Base-by-base conservation (phyloP, 2,113 vertebrate species). In the Oreochromis tanganicae region DNA sequence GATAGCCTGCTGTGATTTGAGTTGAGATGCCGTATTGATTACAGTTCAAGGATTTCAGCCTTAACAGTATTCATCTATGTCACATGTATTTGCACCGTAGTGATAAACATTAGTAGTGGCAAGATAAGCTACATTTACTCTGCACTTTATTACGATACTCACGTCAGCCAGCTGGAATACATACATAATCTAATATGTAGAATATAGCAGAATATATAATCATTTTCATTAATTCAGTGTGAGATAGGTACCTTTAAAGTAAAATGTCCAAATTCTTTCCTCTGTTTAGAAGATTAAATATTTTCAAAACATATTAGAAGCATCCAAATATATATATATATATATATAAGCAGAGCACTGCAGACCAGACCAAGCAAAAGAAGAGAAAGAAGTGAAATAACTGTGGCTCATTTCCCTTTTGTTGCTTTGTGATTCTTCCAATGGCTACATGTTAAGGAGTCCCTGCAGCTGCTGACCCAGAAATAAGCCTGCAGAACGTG, bases 381-480 rank as follows among this genome's bases (percentile, higher is more conserved):
- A 13, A 59, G 38, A 21, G 7, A 68, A 14, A n/a, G n/a, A 16
- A 66, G 43, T 38, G 34, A 34, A 29, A 52, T 43, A 86, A 90
- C 52, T 55, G 9, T 80, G 71, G 48, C 71, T 78, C 56, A 50
- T 80, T 82, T 38, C 21, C 34, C 52, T 81, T 63, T 75, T 87
- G 86, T 86, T 73, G 27, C 29, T 83, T 55, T 54, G 19, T 43
- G 81, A 86, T 89, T 84, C 57, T 13, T 80, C 57, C 36, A 34
- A 32, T 84, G 92, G 63, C 86, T 84, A 87, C 83, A 87, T 89
- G 82, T 46, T 56, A 55, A 75, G 27, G 75, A 88, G 52, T 63
- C 59, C 85, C 80, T 87, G 82, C 85, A 90, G 88, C 93, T 92
- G 87, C 87, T 93, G 90, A 94, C 86, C 89, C 84, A 93, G 79